Base-by-base conservation (phyloP, 2,888 invertebrate species). In the Ornithoptera priamus region DNA sequence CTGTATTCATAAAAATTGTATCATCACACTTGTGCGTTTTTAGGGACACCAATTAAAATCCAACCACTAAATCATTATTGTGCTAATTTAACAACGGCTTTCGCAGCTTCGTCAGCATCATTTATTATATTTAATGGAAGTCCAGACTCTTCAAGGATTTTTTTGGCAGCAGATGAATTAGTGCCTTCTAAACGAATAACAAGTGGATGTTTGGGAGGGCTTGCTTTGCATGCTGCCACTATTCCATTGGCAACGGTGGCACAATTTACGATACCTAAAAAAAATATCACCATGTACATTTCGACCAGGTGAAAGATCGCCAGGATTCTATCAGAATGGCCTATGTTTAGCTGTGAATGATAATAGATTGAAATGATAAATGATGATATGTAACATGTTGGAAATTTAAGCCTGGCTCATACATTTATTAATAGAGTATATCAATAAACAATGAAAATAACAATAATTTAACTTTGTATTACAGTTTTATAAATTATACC, bases 181-280 rank as follows among this genome's bases (percentile, higher is more conserved):
- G 98, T 99, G 67, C 99, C 99, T 94, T 99, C 99, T 69, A 99
- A 90, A 78, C 99, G 94, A 59, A 99, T 98, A 68, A 99, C 95
- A 60, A 99, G 92, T 0, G 99, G 99, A 71, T 98, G 94, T 79
- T 95, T 94, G 0, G 99, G 93, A 60, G 96, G 94, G 72, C 96
- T 94, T 68, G 95, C 95, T 84, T 95, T 96, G 75, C 96, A 96
- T 3, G 99, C 99, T 71, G 96, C 95, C 6, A 99, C 96, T 76
- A 99, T 97, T 59, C 99, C 99, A 80, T 96, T 97, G 0, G 99
- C 99, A 78, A 99, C 97, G 0, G 97, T 99, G 7, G 96, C 97
- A 90, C 99, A 99, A 90, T 99, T 99, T 0, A 99, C 99, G 83
- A 99, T 99, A 68, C 99, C 99, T 91, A 76, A 24, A 79, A 85